phyloP scores from a whole-genome alignment of 64 coral and sea anemone genomes.

The Exaiptasia diaphana region DNA sequence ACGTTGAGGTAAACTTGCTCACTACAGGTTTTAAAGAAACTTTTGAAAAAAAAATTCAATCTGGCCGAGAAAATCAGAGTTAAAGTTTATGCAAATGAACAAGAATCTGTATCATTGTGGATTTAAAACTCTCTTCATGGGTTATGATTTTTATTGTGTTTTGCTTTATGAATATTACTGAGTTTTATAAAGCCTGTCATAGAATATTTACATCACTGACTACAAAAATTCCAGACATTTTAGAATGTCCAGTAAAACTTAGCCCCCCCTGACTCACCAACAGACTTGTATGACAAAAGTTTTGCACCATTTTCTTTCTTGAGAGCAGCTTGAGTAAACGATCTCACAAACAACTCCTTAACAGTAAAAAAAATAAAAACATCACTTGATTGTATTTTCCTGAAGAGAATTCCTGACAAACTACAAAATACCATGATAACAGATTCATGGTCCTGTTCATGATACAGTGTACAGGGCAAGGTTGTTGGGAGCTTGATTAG shows the following conservation, averaged over 20 bases:
- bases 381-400: neutral
- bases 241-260: neutral
- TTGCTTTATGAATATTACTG: neutral
- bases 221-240: neutral
- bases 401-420: neutral
- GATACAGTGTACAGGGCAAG: neutral
- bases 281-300: conserved; percentile 51
- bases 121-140: no score
- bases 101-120: no score
- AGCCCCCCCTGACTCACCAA: conserved; percentile 23
- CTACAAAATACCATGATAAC: neutral
- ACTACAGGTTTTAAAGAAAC: no score
- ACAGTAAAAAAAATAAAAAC: neutral
- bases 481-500: neutral
- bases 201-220: neutral
- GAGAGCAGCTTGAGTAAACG: conserved; percentile 51
- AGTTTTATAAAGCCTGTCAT: neutral
- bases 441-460: neutral
- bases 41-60: no score
- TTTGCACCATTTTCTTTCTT: conserved; percentile 41
- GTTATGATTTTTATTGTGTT: no score
- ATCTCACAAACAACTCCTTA: conserved; percentile 69
- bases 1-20: no score
- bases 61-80: no score
- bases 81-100: no score